These are phyloP conservation scores for Campaea margaritaria DNA, from an alignment of 2,888 invertebrate species.

Conservation along the genomic window DNA sequence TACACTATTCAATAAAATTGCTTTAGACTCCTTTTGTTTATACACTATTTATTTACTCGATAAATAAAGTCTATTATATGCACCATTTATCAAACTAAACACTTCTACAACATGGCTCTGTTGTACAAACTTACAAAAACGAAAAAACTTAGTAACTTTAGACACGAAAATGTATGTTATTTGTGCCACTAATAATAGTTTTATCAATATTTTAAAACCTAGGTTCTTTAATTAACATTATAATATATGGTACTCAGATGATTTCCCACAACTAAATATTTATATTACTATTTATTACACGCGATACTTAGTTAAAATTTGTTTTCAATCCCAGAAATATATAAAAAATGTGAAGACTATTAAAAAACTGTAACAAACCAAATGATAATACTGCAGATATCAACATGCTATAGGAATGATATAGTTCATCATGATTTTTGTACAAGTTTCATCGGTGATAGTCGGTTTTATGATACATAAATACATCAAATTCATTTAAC, in stretches of 20 bases:
- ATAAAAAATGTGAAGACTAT: slow-evolving; percentile 6
- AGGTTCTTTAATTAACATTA: slow-evolving; percentile 15
- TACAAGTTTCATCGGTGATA: slow-evolving; percentile 23
- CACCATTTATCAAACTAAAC: slow-evolving; percentile 14
- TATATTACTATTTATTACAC: slow-evolving; percentile 8
- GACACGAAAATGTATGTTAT: slow-evolving; percentile 18
- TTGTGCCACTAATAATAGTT: slow-evolving; percentile 27
- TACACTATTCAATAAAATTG: slow-evolving; percentile 12
- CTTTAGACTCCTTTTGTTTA: neutral
- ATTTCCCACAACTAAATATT: slow-evolving; percentile 16
- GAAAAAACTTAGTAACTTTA: slow-evolving; percentile 8
- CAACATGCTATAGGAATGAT: slow-evolving; percentile 34
- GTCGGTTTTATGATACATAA: slow-evolving; percentile 13
- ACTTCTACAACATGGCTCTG: slow-evolving; percentile 10
- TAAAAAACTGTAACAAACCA: slow-evolving; percentile 25
- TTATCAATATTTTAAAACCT: slow-evolving; percentile 16
- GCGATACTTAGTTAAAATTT: slow-evolving; percentile 9
- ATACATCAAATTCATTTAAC: slow-evolving; percentile 16
- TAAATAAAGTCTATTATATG: slow-evolving; percentile 17
- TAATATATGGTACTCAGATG: slow-evolving; percentile 18
- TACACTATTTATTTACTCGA: slow-evolving; percentile 19
- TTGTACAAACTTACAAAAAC: slow-evolving; percentile 29
- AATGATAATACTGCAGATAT: slow-evolving; percentile 40
- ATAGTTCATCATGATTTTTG: slow-evolving; percentile 30
- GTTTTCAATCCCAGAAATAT: slow-evolving; percentile 18